Conservation (phyloP, 1,140 invertebrate genomes). For the Scaptomyza pallida region DNA sequence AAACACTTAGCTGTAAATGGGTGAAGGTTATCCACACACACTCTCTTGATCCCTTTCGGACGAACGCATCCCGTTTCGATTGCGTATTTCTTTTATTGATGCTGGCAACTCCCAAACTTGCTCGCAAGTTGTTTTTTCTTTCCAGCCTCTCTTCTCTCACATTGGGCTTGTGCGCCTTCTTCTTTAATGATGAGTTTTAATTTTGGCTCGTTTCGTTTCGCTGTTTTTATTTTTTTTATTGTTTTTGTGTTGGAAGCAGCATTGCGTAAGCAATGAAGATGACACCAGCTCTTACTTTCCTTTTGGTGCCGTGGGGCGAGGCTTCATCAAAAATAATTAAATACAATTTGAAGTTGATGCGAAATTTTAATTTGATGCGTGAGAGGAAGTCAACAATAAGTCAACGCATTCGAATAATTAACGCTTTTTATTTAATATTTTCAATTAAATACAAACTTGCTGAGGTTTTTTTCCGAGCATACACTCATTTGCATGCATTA, state of each 20-base stretch:
- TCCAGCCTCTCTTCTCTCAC: conserved; percentile 11
- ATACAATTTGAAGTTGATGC: conserved; percentile 37
- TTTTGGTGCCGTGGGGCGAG: conserved; percentile 29
- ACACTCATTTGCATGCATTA: conserved; percentile 70
- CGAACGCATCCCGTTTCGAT: conserved; percentile 15
- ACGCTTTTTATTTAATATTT: conserved; percentile 36
- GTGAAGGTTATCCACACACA: conserved; percentile 68
- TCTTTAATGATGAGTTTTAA: conserved; percentile 74
- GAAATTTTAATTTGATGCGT: conserved; percentile 20
- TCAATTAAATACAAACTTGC: conserved; percentile 52
- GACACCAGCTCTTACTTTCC: conserved; percentile 75
- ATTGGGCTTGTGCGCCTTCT: conserved; percentile 25
- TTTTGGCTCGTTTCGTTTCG: conserved; percentile 49
- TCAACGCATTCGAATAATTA: conserved; percentile 6
- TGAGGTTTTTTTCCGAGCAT: conserved; percentile 12
- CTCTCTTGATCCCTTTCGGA: conserved; percentile 31
- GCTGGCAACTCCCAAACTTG: conserved; percentile 9
- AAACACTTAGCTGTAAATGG: conserved; percentile 10
- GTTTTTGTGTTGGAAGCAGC: conserved; percentile 20
- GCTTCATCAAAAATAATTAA: conserved; percentile 25
- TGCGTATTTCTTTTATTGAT: conserved; percentile 6
- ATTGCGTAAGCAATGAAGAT: conserved; percentile 68
- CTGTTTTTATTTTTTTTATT: conserved; percentile 27
- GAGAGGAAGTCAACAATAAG: conserved; percentile 16
- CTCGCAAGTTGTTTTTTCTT: conserved; percentile 51